Percentiles rank a stretch among this genome's conserved stretches.
phyloP scores from a whole-genome alignment of 2,113 vertebrate genomes.

The Bolborhynchus lineola region DNA sequence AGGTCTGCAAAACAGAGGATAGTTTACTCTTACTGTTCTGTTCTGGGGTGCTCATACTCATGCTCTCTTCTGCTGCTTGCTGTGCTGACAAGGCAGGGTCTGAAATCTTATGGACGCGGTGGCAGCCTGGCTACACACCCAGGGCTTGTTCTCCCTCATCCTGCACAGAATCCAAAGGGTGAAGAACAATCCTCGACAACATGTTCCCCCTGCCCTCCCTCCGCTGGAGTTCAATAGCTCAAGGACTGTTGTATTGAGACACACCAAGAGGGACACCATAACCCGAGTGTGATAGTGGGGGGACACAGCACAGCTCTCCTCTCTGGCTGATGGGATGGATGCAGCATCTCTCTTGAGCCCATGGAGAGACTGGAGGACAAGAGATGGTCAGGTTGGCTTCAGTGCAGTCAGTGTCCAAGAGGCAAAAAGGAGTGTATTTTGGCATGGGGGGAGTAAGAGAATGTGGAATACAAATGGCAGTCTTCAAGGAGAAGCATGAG shows the following conservation, averaged over 20 bases:
- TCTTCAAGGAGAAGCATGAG: neutral
- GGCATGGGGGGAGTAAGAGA: neutral
- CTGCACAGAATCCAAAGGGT: neutral
- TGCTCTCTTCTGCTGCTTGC: neutral
- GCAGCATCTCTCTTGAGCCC: neutral
- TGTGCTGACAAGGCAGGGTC: accelerated
- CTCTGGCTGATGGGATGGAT: neutral
- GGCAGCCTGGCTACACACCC: neutral
- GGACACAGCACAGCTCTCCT: neutral
- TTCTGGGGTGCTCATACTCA: accelerated
- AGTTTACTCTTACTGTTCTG: neutral
- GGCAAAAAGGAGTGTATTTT: neutral
- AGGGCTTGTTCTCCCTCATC: neutral
- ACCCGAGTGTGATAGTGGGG: accelerated
- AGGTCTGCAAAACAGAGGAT: slow-evolving; percentile 45
- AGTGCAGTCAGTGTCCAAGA: neutral
- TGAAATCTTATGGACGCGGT: accelerated
- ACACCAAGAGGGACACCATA: accelerated
- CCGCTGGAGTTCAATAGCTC: neutral
- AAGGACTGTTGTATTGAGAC: neutral
- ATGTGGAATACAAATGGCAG: neutral
- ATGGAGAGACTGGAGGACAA: neutral
- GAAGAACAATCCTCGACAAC: neutral
- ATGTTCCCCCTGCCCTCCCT: neutral
- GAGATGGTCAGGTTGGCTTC: neutral